A percentile compares a stretch with the other conserved stretches of the same genome.
Evolutionary conservation across 1,140 invertebrate species (phyloP).

Genomic region (Zaprionus inermis): DNA sequence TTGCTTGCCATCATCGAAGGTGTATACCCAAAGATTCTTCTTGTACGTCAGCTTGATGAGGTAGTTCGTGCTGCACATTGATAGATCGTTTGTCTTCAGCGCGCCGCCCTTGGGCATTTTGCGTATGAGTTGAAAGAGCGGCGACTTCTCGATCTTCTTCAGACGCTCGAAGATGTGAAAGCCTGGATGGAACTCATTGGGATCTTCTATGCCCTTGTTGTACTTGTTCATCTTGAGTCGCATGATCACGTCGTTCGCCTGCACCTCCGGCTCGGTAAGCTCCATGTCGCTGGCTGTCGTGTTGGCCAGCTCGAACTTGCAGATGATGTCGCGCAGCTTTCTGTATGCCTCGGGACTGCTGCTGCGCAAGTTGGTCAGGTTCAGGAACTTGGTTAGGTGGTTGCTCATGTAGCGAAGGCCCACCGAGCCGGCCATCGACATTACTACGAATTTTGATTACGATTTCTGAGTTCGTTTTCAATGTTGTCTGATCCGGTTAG

Average conservation of each 20-base stretch:
- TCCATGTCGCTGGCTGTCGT: conserved; percentile 43
- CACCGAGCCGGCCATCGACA: not conserved
- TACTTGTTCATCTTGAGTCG: conserved; percentile 54
- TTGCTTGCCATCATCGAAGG: conserved; percentile 32
- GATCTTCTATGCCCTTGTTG: conserved; percentile 52
- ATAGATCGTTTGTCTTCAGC: conserved; percentile 89
- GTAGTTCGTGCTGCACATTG: conserved; percentile 87
- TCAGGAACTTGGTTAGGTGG: conserved; percentile 24
- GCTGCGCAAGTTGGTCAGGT: conserved; percentile 31
- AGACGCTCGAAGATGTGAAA: conserved; percentile 88
- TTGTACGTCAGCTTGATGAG: conserved; percentile 53
- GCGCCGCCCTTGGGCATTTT: conserved; percentile 89
- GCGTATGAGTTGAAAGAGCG: conserved; percentile 88
- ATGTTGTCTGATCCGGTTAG: not conserved
- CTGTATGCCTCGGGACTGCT: conserved; percentile 34
- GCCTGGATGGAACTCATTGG: conserved; percentile 49
- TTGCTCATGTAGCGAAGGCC: not conserved
- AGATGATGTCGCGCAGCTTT: conserved; percentile 47
- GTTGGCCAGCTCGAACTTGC: conserved; percentile 23
- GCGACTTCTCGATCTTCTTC: conserved; percentile 86
- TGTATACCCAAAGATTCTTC: conserved; percentile 60
- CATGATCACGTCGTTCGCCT: conserved; percentile 62
- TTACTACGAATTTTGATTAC: conserved; percentile 1
- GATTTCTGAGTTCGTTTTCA: not conserved
- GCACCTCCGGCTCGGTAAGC: conserved; percentile 41